Base-by-base conservation (phyloP, 2,797 vertebrate genomes). In the Heteromormyrus szaboi region DNA sequence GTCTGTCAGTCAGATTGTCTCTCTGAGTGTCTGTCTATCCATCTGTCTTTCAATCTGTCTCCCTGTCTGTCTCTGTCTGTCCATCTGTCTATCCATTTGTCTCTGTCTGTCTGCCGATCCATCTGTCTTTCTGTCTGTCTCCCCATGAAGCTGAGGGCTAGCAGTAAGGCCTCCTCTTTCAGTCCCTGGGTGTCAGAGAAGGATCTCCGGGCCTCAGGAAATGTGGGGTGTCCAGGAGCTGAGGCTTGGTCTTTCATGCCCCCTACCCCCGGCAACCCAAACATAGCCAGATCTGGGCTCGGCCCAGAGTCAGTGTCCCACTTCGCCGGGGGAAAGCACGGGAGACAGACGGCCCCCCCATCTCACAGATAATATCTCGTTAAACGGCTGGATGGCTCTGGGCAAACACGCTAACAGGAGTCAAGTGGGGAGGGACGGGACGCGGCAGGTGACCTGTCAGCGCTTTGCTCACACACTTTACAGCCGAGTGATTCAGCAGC, bases 401-500 rank as follows among this genome's bases (percentile, higher is more conserved):
- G 48, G 50, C 17, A 88, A 87, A n/a, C 86, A 81, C 41, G 14
- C 44, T 65, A 87, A 87, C 59, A 90, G 68, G 94, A 93, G 90
- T 89, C 92, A 93, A 93, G 89, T 91, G 91, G 90, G 92, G 92
- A 93, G 92, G 94, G 88, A 88, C 53, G 81, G 91, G 94, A 93
- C 92, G 93, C 92, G 92, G 93, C 93, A 93, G 89, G 94, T 91
- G 94, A 93, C 95, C 94, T 95, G 95, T 94, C 95, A 94, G 93
- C 92, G 92, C 93, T 92, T 92, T 92, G 94, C 83, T 89, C 95
- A 93, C 95, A 94, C 94, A 94, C 93, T 96, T 96, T 95, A 96
- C 96, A 96, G 96, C 96, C 95, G 95, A 95, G 95, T 96, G 95
- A 96, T 96, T 95, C 95, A 95, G 96, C 95, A 95, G 94, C 93